Evolutionary conservation across 23 tunicate species (phyloP).

Genomic region (Diplosoma virens): DNA sequence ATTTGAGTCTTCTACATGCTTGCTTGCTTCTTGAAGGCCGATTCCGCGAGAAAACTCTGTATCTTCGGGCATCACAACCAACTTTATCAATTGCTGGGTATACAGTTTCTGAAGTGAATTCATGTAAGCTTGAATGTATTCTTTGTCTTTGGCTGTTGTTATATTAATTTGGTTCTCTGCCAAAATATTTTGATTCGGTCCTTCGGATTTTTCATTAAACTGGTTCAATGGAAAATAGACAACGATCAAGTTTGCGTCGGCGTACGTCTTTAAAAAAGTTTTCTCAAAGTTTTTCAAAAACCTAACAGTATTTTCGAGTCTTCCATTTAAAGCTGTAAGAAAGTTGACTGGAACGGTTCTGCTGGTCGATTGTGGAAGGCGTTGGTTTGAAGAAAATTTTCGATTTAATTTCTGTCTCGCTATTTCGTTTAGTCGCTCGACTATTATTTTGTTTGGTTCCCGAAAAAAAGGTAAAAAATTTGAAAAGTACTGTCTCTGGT

Average conservation of each 20-base stretch:
- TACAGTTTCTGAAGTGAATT: conserved; percentile 24
- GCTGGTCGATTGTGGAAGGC: neutral
- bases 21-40: conserved; percentile 52
- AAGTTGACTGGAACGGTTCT: conserved; percentile 34
- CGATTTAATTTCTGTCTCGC: too few relatives aligned
- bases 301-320: conserved; percentile 51
- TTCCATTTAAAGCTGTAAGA: conserved; percentile 65
- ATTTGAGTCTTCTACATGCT: conserved; percentile 24
- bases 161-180: neutral
- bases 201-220: too few relatives aligned
- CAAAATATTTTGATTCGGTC: too few relatives aligned
- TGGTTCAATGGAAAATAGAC: conserved; percentile 37
- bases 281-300: conserved; percentile 68
- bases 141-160: neutral
- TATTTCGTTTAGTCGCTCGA: neutral
- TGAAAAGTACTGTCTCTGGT: neutral
- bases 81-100: conserved; percentile 11
- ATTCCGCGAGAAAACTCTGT: conserved; percentile 80
- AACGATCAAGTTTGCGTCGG: conserved; percentile 47
- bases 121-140: conserved; percentile 32
- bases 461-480: neutral
- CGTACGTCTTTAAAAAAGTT: conserved; percentile 40
- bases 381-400: too few relatives aligned
- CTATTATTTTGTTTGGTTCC: neutral
- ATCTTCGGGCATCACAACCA: conserved; percentile 27